Conservation (phyloP, 2,113 vertebrate genomes). For the Chloropsis hardwickii region DNA sequence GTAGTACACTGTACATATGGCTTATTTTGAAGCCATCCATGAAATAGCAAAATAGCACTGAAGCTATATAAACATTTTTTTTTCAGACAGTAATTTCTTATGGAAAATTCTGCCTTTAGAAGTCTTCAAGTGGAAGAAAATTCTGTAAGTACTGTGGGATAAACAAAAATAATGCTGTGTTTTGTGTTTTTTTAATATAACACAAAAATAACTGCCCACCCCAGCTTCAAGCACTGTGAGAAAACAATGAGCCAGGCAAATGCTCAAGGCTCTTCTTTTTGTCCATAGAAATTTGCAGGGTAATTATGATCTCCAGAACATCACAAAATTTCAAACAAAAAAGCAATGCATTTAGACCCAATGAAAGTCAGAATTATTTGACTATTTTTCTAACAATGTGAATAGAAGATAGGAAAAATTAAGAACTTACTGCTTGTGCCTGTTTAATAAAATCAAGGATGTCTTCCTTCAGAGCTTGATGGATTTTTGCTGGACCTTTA, state of each 20-base stretch:
- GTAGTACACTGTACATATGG: neutral
- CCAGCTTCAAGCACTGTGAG: neutral
- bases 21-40: neutral
- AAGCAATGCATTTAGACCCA: neutral
- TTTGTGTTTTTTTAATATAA: neutral
- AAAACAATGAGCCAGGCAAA: conserved; percentile 11
- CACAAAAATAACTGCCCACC: neutral
- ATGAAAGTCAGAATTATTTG: neutral
- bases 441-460: conserved; percentile 99
- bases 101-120: neutral
- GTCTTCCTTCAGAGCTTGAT: conserved; percentile 98
- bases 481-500: conserved; percentile 98
- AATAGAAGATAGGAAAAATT: neutral
- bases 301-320: neutral
- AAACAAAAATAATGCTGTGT: neutral
- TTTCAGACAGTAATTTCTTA: neutral
- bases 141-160: neutral
- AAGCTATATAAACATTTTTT: neutral
- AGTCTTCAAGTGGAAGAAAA: neutral
- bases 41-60: neutral
- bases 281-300: neutral
- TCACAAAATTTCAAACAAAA: neutral
- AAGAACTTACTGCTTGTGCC: conserved; percentile 92
- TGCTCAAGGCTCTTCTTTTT: neutral
- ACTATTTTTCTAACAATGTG: neutral